Conservation (phyloP, 2,888 invertebrate species). For the Maniola hyperantus region DNA sequence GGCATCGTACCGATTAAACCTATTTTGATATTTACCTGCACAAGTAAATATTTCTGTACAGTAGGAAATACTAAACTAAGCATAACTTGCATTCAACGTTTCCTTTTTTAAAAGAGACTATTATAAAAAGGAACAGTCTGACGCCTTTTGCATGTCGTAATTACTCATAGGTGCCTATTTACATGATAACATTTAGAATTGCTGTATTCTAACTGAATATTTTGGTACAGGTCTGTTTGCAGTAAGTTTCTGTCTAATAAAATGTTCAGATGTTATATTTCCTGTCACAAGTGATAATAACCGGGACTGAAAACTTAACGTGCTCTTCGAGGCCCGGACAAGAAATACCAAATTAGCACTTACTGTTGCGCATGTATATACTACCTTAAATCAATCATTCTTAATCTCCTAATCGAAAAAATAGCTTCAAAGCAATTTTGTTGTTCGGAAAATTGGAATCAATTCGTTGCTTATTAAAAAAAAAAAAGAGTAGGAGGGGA, state of each 20-base stretch:
- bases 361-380: background rate
- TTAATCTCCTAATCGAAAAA: background rate
- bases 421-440: constrained; percentile 39
- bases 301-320: too few relatives aligned
- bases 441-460: constrained; percentile 56
- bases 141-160: constrained; percentile 58
- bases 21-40: too few relatives aligned
- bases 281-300: too few relatives aligned
- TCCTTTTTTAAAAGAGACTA: background rate
- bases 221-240: background rate
- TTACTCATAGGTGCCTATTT: constrained; percentile 24
- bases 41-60: too few relatives aligned
- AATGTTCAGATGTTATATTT: too few relatives aligned
- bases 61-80: background rate
- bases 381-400: background rate
- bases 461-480: constrained; percentile 68
- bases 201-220: background rate
- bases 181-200: constrained; percentile 16
- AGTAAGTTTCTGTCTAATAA: too few relatives aligned
- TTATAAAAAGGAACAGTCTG: constrained; percentile 34
- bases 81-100: background rate
- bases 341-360: too few relatives aligned
- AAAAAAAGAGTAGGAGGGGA: constrained; percentile 60
- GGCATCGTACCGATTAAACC: too few relatives aligned
- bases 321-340: too few relatives aligned